Percentiles rank a stretch among this genome's conserved stretches.
phyloP scores from a whole-genome alignment of 2,113 vertebrate genomes.

The Xenotilapia leptura region DNA sequence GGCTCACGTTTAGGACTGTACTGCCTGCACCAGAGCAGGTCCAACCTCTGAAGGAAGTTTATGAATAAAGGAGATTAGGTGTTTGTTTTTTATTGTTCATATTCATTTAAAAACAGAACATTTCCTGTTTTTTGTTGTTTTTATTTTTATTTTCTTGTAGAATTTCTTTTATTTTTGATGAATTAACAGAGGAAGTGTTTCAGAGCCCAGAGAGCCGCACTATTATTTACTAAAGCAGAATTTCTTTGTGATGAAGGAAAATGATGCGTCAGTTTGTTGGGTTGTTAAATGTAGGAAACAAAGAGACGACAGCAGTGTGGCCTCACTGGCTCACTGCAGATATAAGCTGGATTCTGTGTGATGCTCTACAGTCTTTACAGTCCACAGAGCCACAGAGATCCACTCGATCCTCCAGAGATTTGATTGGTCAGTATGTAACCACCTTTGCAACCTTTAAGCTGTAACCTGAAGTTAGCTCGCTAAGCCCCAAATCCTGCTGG shows the following conservation, averaged over 20 bases:
- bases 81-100: not conserved
- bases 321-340: not conserved
- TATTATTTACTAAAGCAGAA: fast-evolving
- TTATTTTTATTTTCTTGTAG: not conserved
- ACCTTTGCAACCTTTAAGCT: not conserved
- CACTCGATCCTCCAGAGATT: not conserved
- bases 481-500: not conserved
- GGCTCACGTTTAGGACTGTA: not conserved
- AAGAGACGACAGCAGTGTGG: not conserved
- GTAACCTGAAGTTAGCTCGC: not conserved
- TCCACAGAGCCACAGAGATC: not conserved
- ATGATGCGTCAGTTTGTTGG: not conserved
- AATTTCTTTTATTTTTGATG: not conserved
- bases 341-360: fast-evolving
- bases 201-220: not conserved
- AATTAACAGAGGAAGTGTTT: not conserved
- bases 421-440: not conserved
- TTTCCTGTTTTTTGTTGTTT: not conserved
- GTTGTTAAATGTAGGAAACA: not conserved
- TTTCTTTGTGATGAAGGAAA: not conserved
- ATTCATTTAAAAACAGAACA: not conserved
- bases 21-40: not conserved
- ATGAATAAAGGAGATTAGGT: not conserved
- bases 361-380: not conserved
- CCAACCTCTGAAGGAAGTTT: fast-evolving